Percentiles rank a stretch among this genome's conserved stretches.
Evolutionary conservation across 2,797 vertebrate genomes (phyloP).

Genomic region (Propithecus perrieri): DNA sequence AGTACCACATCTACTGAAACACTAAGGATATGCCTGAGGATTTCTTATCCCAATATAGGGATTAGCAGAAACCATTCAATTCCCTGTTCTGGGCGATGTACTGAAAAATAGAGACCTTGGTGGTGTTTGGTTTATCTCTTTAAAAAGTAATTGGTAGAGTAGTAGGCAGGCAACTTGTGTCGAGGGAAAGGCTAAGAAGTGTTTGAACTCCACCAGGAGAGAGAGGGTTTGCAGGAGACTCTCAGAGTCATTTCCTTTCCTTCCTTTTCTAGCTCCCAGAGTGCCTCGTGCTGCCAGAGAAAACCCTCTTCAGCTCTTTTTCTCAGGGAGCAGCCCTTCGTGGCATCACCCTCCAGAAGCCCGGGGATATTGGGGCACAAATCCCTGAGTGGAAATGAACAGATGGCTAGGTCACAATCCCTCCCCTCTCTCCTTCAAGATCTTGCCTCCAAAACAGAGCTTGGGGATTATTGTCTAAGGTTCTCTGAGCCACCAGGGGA

Average conservation of each 20-base stretch:
- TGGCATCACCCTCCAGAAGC: neutral
- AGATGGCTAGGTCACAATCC: neutral
- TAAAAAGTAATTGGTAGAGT: neutral
- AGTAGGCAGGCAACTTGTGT: neutral
- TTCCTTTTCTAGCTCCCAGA: neutral
- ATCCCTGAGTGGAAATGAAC: neutral
- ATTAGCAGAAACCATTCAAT: slow-evolving; percentile 17
- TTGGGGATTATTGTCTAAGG: neutral
- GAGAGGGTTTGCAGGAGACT: neutral
- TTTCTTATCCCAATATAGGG: slow-evolving; percentile 13
- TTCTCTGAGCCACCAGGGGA: slow-evolving; percentile 21
- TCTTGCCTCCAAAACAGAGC: slow-evolving; percentile 15
- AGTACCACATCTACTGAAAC: slow-evolving; percentile 35
- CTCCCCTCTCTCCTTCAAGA: neutral
- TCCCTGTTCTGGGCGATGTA: neutral
- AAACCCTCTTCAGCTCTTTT: neutral
- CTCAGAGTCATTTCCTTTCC: neutral
- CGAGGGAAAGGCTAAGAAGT: neutral
- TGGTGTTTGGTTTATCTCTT: neutral
- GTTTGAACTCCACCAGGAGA: neutral
- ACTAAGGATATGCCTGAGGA: slow-evolving; percentile 1
- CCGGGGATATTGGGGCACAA: neutral
- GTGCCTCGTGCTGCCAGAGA: neutral
- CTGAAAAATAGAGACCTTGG: neutral
- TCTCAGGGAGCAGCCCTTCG: neutral